Conservation (phyloP, 2,888 invertebrate species). For the Clepsis dumicolana region DNA sequence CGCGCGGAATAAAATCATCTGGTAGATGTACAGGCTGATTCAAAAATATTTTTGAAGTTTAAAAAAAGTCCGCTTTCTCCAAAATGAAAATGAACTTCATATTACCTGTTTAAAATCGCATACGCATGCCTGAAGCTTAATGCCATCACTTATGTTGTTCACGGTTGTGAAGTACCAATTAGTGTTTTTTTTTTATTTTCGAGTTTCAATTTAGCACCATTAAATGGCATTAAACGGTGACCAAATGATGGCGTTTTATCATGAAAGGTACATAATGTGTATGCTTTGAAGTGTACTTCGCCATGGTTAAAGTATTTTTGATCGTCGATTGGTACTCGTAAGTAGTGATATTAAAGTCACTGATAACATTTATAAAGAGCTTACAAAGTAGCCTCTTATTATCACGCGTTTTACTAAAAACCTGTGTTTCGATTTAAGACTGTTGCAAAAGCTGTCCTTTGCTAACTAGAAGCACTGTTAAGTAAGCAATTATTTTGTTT, state of each 20-base stretch:
- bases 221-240: constrained; percentile 35
- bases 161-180: constrained; percentile 37
- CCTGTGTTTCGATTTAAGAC: neutral
- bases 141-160: constrained; percentile 33
- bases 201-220: constrained; percentile 40
- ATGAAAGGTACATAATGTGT: constrained; percentile 15
- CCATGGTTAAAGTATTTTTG: neutral
- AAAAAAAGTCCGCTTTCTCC: neutral
- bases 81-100: constrained; percentile 6
- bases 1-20: neutral
- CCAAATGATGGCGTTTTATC: constrained; percentile 31
- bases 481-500: too few relatives aligned
- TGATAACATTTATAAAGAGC: neutral
- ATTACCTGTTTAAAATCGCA: constrained; percentile 13
- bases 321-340: neutral
- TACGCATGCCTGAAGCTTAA: constrained; percentile 29
- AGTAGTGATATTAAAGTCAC: neutral
- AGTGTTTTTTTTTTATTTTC: constrained; percentile 30
- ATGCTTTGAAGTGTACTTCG: neutral
- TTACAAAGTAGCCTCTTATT: neutral
- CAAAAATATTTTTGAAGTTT: neutral
- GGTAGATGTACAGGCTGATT: neutral
- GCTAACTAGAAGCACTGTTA: too few relatives aligned
- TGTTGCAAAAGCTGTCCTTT: too few relatives aligned
- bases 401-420: neutral